Evolutionary conservation across 2,888 invertebrate genomes (phyloP).

Genomic region (Synanthedon tipuliformis): DNA sequence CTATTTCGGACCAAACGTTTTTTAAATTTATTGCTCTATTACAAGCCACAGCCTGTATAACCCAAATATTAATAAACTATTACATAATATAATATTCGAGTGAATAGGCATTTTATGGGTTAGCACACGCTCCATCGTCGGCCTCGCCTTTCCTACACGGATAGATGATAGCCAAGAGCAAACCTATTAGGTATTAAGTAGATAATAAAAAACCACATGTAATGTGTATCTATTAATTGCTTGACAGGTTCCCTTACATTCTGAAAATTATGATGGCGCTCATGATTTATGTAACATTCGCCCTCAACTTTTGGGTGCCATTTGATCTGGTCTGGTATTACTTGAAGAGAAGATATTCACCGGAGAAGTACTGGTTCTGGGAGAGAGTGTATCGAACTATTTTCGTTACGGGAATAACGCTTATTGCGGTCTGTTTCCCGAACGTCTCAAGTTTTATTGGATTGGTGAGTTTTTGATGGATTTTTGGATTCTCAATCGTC

Average conservation of each 20-base stretch:
- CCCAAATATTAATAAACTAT: no score
- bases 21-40: no score
- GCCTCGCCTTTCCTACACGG: no score
- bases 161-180: no score
- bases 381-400: constrained; percentile 28
- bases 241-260: constrained; percentile 22
- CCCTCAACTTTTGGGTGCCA: constrained; percentile 33
- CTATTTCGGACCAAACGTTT: no score
- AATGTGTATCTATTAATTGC: no score
- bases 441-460: constrained; percentile 29
- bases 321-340: constrained; percentile 36
- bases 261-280: constrained; percentile 28
- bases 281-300: constrained; percentile 28
- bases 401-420: constrained; percentile 17
- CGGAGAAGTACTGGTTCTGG: constrained; percentile 27
- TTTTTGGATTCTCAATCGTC: background rate
- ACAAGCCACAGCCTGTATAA: no score
- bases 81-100: no score
- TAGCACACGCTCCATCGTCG: no score
- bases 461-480: constrained; percentile 21
- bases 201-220: no score
- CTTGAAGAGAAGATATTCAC: constrained; percentile 16
- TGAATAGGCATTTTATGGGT: no score
- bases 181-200: no score
- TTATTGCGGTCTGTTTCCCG: constrained; percentile 22